Percentiles rank a stretch among this genome's conserved stretches.
Evolutionary conservation across 2,797 vertebrate species (phyloP).

Genomic region (Poeciliopsis infans): DNA sequence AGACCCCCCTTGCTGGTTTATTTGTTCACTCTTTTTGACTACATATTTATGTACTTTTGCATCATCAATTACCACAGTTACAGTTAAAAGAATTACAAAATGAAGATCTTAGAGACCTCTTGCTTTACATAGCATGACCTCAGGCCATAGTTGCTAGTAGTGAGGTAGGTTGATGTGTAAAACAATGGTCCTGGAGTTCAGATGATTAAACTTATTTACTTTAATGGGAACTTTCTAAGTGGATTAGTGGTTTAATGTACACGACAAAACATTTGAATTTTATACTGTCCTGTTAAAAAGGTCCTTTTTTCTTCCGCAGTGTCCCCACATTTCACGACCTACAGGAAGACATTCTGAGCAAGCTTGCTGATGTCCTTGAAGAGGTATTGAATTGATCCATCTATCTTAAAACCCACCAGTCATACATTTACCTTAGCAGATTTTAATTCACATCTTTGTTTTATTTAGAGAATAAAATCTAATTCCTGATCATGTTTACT

Average conservation of each 20-base stretch:
- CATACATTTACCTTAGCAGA: constrained; percentile 7
- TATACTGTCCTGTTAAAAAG: neutral
- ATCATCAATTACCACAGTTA: neutral
- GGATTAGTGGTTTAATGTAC: neutral
- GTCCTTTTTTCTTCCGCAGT: constrained; percentile 71
- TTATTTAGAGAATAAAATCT: neutral
- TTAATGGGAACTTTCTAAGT: neutral
- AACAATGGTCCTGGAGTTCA: neutral
- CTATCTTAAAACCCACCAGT: constrained; percentile 14
- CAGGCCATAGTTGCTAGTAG: neutral
- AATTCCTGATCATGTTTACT: constrained; percentile 12
- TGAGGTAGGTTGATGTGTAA: neutral
- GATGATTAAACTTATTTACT: neutral
- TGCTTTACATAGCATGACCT: neutral
- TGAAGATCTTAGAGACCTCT: neutral
- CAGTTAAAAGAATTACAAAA: neutral
- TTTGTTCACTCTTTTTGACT: constrained; percentile 1
- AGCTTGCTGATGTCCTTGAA: constrained; percentile 94
- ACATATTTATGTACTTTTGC: constrained; percentile 2
- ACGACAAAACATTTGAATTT: constrained; percentile 2
- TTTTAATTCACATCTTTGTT: neutral
- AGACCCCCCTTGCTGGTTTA: neutral
- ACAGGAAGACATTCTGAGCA: constrained; percentile 94
- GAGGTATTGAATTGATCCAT: constrained; percentile 81
- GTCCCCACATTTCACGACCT: constrained; percentile 94